Percentiles rank a stretch among this genome's conserved stretches.
These are phyloP conservation scores for Neofelis nebulosa DNA, from an alignment of 2,113 vertebrate species.

Conservation along the genomic window DNA sequence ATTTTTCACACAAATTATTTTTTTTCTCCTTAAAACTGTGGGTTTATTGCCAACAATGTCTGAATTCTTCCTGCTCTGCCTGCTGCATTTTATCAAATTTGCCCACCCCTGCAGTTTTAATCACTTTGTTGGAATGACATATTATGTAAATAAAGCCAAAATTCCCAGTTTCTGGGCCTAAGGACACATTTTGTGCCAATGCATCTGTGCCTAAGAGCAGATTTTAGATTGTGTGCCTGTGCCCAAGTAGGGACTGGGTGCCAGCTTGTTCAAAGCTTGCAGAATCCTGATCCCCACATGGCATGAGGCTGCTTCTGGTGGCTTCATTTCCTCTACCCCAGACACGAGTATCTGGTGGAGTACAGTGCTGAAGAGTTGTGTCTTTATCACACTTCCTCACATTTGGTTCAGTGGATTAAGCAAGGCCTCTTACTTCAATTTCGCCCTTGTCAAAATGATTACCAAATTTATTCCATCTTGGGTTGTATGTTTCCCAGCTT, in stretches of 20 bases:
- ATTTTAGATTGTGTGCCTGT: constrained; percentile 41
- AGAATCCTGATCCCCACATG: neutral
- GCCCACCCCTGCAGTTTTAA: constrained; percentile 46
- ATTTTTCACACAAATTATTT: neutral
- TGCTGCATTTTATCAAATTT: constrained; percentile 55
- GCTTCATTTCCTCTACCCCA: neutral
- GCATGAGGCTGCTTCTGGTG: neutral
- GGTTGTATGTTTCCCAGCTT: constrained; percentile 51
- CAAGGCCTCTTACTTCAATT: constrained; percentile 59
- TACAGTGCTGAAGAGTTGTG: neutral
- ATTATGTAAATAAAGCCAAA: constrained; percentile 59
- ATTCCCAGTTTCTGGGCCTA: constrained; percentile 29
- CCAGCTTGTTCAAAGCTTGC: constrained; percentile 39
- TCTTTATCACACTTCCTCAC: neutral
- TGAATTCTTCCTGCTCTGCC: constrained; percentile 38
- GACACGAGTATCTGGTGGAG: neutral
- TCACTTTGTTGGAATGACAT: constrained; percentile 66
- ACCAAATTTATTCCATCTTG: constrained; percentile 57
- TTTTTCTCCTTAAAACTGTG: neutral
- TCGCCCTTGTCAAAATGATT: constrained; percentile 71
- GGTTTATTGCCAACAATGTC: constrained; percentile 5
- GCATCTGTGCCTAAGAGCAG: constrained; percentile 73
- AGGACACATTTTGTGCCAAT: constrained; percentile 50
- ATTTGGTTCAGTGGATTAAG: constrained; percentile 41
- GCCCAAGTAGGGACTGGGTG: constrained; percentile 9